These are phyloP conservation scores for Lasaia peninsularis DNA, from an alignment of 1,140 invertebrate genomes.

Conservation along the genomic window DNA sequence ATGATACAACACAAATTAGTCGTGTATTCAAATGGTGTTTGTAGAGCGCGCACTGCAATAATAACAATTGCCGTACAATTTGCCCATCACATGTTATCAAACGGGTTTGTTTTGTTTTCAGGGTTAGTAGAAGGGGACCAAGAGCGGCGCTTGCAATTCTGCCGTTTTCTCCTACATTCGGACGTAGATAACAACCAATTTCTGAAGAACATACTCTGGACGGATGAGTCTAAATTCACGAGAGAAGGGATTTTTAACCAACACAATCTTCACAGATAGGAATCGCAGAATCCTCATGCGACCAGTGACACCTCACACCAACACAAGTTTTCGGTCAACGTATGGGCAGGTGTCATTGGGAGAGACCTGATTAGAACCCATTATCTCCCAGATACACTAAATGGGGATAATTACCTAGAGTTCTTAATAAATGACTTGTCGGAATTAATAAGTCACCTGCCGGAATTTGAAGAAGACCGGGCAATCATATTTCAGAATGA, in stretches of 20 bases:
- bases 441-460: too few relatives aligned
- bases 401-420: conserved; percentile 4
- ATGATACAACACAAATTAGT: too few relatives aligned
- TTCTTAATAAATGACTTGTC: conserved; percentile 15
- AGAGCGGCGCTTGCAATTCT: conserved; percentile 17
- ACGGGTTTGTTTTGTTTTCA: background rate
- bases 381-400: conserved; percentile 13
- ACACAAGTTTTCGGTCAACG: conserved; percentile 16
- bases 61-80: too few relatives aligned
- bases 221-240: conserved; percentile 16
- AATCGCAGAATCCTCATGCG: conserved; percentile 11
- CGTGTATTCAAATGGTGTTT: too few relatives aligned
- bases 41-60: too few relatives aligned
- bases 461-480: too few relatives aligned
- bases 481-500: too few relatives aligned
- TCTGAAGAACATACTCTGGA: conserved; percentile 11
- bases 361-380: conserved; percentile 8
- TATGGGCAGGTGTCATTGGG: conserved; percentile 14
- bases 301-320: conserved; percentile 12
- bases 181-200: conserved; percentile 14
- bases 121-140: conserved; percentile 19
- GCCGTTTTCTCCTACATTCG: conserved; percentile 15
- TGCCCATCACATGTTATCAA: too few relatives aligned
- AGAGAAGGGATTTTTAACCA: conserved; percentile 14
- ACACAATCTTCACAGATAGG: conserved; percentile 13